These are phyloP conservation scores for Myotis yumanensis DNA, from an alignment of 2,113 vertebrate genomes.

Conservation along the genomic window DNA sequence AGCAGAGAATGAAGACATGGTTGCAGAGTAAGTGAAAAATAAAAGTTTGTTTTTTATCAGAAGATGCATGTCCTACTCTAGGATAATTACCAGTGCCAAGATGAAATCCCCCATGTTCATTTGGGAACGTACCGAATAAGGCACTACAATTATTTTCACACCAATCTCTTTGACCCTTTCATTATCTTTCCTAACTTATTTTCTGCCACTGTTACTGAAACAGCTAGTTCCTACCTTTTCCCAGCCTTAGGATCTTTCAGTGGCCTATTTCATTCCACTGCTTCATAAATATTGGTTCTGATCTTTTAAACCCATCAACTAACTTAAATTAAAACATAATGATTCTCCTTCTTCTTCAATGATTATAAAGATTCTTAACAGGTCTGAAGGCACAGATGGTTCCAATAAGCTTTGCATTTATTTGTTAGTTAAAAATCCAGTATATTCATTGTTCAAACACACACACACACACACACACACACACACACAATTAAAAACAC, in stretches of 20 bases:
- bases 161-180: background rate
- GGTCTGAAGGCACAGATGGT: background rate
- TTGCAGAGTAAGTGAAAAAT: background rate
- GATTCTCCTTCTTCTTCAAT: background rate
- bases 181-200: background rate
- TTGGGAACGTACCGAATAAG: background rate
- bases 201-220: background rate
- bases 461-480: background rate
- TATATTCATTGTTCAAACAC: background rate
- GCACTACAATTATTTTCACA: background rate
- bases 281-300: background rate
- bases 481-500: background rate
- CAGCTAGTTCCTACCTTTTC: background rate
- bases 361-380: background rate
- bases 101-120: background rate
- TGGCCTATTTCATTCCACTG: background rate
- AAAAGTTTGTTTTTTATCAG: background rate
- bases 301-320: background rate
- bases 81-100: background rate
- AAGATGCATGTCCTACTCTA: background rate
- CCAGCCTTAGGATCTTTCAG: background rate
- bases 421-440: background rate
- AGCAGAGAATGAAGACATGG: background rate
- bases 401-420: background rate
- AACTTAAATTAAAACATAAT: constrained; percentile 3